Evolutionary conservation across 2,797 vertebrate genomes (phyloP).

Genomic region (Vultur gryphus): DNA sequence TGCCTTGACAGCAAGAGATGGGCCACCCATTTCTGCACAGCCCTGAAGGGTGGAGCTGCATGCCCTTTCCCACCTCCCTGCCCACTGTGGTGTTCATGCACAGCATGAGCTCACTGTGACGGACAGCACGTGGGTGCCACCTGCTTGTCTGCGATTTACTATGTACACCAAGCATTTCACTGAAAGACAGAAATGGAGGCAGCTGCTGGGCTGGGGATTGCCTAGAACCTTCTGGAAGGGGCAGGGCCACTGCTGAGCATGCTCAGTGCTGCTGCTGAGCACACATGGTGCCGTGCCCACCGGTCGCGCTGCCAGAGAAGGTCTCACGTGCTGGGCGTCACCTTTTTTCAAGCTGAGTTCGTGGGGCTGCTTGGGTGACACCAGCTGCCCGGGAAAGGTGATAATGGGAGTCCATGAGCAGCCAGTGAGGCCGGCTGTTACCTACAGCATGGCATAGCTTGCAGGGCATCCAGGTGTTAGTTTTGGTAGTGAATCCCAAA

Average conservation of each 20-base stretch:
- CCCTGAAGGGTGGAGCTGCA: not conserved
- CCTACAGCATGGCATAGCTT: not conserved
- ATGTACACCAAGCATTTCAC: no score
- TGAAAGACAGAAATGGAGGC: not conserved
- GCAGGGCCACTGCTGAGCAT: not conserved
- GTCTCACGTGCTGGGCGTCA: rapidly evolving
- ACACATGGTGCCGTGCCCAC: rapidly evolving
- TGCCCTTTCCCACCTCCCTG: not conserved
- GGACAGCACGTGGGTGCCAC: no score
- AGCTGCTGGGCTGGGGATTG: not conserved
- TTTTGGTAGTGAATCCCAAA: not conserved
- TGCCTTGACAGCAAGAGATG: not conserved
- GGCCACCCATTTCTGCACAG: rapidly evolving
- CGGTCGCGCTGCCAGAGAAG: not conserved
- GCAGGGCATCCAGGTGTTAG: not conserved
- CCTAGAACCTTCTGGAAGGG: not conserved
- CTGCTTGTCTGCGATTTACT: rapidly evolving
- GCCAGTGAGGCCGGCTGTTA: rapidly evolving
- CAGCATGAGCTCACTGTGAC: rapidly evolving
- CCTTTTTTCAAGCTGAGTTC: not conserved
- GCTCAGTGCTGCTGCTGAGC: no score
- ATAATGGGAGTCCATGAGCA: not conserved
- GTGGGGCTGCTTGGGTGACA: not conserved
- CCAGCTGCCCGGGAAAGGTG: rapidly evolving
- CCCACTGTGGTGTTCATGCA: not conserved